Evolutionary conservation across 2,888 invertebrate genomes (phyloP).

Genomic region (Acanthoscelides obtectus): DNA sequence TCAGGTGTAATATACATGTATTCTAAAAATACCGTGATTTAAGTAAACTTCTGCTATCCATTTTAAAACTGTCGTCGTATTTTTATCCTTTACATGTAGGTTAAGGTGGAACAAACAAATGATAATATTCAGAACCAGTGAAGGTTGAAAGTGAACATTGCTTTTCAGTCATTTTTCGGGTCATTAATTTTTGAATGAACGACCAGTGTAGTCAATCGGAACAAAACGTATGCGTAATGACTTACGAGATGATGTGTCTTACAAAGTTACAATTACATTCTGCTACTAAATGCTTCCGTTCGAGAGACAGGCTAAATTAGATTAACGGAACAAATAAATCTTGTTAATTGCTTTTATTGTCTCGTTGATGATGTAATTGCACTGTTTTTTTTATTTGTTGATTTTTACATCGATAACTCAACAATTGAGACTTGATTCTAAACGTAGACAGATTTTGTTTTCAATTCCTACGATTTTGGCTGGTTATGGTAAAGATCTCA

Average conservation of each 20-base stretch:
- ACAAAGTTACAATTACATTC: not conserved
- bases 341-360: not conserved
- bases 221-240: not conserved
- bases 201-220: not conserved
- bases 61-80: not conserved
- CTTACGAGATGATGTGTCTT: not conserved
- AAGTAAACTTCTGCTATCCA: not conserved
- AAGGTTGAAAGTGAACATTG: not conserved
- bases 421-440: too few species aligned
- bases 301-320: not conserved
- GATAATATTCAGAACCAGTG: not conserved
- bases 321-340: not conserved
- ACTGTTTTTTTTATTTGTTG: not conserved
- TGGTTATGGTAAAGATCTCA: too few species aligned
- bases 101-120: not conserved
- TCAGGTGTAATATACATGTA: not conserved
- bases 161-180: not conserved
- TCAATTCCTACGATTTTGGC: too few species aligned
- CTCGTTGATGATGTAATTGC: not conserved
- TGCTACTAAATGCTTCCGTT: not conserved
- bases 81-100: not conserved
- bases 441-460: too few species aligned
- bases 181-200: not conserved
- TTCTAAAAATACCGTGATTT: not conserved
- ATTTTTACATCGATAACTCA: not conserved